Evolutionary conservation across 2,797 vertebrate species (phyloP).

Genomic region (Pogoniulus pusillus): DNA sequence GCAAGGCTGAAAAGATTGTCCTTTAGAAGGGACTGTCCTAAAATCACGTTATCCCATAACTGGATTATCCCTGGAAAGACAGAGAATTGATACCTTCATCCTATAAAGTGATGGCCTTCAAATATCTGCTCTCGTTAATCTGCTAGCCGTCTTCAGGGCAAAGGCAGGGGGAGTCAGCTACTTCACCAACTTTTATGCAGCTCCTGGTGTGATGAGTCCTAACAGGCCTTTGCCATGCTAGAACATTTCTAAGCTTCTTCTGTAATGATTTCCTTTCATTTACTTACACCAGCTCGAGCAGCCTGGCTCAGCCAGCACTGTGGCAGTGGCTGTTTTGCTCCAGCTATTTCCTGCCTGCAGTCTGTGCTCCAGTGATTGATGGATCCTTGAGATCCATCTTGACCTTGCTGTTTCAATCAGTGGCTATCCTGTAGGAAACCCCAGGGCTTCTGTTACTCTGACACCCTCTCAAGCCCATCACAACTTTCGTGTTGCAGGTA

Average conservation of each 20-base stretch:
- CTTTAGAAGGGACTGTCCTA: slow-evolving; percentile 16
- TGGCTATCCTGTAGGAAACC: slow-evolving; percentile 4
- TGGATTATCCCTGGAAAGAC: slow-evolving; percentile 2
- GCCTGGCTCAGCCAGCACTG: background rate
- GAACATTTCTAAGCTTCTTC: background rate
- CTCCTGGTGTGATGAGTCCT: background rate
- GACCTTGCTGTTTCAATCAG: slow-evolving; percentile 14
- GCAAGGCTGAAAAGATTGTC: background rate
- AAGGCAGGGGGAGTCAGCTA: background rate
- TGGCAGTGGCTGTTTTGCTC: background rate
- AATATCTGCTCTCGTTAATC: slow-evolving; percentile 1
- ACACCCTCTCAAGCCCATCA: slow-evolving; percentile 20
- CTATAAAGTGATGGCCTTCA: background rate
- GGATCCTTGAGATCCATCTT: slow-evolving; percentile 13
- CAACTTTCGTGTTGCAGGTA: background rate
- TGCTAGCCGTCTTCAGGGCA: background rate
- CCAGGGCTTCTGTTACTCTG: slow-evolving; percentile 32
- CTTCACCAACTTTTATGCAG: background rate
- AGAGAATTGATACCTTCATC: slow-evolving; percentile 26
- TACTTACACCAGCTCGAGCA: background rate
- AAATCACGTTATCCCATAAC: slow-evolving; percentile 32
- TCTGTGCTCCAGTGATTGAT: background rate
- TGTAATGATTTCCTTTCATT: background rate
- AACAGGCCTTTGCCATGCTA: background rate
- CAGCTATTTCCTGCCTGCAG: background rate